These are phyloP conservation scores for Listronotus oregonensis DNA, from an alignment of 1,140 invertebrate species.

Conservation along the genomic window DNA sequence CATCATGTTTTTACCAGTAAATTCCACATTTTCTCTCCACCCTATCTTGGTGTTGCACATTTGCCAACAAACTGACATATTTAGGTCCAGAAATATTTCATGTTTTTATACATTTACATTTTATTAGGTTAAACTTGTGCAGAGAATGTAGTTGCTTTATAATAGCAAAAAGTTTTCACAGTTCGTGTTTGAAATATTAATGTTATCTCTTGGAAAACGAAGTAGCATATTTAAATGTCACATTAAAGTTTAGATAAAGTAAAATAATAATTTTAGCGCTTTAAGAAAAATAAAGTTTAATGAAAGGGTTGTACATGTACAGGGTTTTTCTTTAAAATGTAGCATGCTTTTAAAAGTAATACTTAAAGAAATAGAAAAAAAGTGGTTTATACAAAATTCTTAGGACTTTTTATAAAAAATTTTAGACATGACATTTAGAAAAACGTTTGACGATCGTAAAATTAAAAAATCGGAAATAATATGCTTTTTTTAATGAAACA, in stretches of 20 bases:
- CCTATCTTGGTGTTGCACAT: conserved; percentile 15
- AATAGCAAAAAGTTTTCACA: conserved; percentile 10
- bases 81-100: conserved; percentile 22
- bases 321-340: too few species aligned
- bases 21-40: conserved; percentile 13
- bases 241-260: not conserved
- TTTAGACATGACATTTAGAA: too few species aligned
- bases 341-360: too few species aligned
- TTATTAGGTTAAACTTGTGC: conserved; percentile 15
- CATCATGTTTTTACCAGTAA: conserved; percentile 23
- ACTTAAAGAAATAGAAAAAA: too few species aligned
- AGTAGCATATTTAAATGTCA: conserved; percentile 13
- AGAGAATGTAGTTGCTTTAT: conserved; percentile 11
- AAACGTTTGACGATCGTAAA: too few species aligned
- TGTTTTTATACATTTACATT: conserved; percentile 20
- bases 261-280: too few species aligned
- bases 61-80: conserved; percentile 22
- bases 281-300: too few species aligned
- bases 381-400: too few species aligned
- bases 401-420: too few species aligned
- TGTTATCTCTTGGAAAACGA: conserved; percentile 2
- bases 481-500: too few species aligned
- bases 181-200: conserved; percentile 11
- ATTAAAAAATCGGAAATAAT: too few species aligned
- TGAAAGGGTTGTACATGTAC: too few species aligned